A percentile compares a stretch with the other conserved stretches of the same genome.
Conservation (phyloP, 2,113 vertebrate species). For the Ifrita kowaldi region DNA sequence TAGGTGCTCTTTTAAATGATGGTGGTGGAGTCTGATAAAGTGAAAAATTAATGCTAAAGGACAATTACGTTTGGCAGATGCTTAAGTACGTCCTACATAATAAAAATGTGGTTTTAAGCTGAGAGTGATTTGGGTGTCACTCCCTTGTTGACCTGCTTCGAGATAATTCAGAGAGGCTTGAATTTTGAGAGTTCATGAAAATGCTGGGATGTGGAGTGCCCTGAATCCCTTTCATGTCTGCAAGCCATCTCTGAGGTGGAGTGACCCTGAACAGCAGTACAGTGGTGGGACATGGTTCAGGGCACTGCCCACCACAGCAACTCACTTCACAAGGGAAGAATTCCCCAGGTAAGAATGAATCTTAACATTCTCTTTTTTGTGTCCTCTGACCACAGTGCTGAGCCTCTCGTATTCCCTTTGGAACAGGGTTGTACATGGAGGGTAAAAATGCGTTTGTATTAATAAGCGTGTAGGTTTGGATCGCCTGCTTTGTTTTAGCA, state of each 20-base stretch:
- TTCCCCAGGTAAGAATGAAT: background rate
- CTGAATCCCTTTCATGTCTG: background rate
- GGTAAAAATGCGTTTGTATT: background rate
- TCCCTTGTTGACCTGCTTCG: background rate
- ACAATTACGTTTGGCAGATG: background rate
- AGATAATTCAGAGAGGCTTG: background rate
- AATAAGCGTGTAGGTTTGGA: background rate
- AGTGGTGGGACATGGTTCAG: background rate
- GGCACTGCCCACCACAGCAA: background rate
- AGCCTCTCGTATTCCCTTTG: background rate
- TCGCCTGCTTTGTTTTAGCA: background rate
- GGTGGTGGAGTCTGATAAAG: background rate
- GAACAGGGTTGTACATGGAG: background rate
- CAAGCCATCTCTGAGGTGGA: background rate
- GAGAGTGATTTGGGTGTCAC: background rate
- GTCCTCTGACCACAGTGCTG: background rate
- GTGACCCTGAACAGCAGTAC: background rate
- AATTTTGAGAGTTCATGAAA: background rate
- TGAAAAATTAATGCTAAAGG: background rate
- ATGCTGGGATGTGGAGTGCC: background rate
- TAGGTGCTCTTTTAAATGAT: background rate
- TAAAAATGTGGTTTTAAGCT: background rate
- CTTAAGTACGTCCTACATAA: background rate
- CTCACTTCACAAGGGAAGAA: background rate
- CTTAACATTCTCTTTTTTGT: background rate